Evolutionary conservation across 2,888 invertebrate species (phyloP).

Genomic region (Agrotis clavis): DNA sequence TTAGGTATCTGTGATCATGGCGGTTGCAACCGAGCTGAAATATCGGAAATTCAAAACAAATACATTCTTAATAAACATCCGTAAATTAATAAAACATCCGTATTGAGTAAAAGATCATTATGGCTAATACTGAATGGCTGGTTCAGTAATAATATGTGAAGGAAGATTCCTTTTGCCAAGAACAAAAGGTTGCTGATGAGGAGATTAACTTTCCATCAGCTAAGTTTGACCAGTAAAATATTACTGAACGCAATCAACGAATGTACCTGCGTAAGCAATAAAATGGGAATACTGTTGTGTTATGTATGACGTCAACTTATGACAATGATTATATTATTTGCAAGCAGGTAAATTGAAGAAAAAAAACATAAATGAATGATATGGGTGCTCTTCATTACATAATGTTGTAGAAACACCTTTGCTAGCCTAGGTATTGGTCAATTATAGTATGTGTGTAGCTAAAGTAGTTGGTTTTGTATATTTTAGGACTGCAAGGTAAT

Average conservation of each 20-base stretch:
- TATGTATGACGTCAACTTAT: constrained; percentile 43
- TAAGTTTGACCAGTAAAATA: neutral
- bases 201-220: neutral
- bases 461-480: neutral
- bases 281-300: constrained; percentile 3
- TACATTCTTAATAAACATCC: too few relatives aligned
- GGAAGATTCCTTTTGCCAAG: neutral
- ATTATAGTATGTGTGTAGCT: too few relatives aligned
- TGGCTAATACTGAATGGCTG: neutral
- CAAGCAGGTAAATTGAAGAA: constrained; percentile 22
- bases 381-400: neutral
- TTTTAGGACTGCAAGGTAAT: neutral
- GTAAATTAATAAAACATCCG: too few relatives aligned
- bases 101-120: neutral
- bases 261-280: neutral
- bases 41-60: too few relatives aligned
- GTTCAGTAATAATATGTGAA: neutral
- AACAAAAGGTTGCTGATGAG: neutral
- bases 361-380: constrained; percentile 11
- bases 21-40: too few relatives aligned
- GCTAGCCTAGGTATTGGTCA: neutral
- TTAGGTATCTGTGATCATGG: too few relatives aligned
- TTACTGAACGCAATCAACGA: neutral
- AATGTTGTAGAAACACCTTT: neutral
- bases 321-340: constrained; percentile 30